Conservation (phyloP, 92 coral and sea anemone genomes). For the Palythoa caribaeorum region DNA sequence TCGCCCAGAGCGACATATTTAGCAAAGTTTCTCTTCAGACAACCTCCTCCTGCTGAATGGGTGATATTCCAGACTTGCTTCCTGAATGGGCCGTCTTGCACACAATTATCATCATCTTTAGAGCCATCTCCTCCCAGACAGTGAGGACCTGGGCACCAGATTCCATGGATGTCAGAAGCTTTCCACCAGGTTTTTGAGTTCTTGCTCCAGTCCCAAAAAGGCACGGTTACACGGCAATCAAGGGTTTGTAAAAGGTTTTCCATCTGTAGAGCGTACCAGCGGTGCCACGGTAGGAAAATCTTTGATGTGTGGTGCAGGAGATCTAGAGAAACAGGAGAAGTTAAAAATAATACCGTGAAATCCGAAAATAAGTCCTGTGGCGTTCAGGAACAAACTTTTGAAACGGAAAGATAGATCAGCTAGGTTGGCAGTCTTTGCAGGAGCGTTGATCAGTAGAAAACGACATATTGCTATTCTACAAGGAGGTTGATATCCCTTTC, state of each 20-base stretch:
- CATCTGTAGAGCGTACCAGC: conserved; percentile 59
- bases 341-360: too few relatives aligned
- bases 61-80: conserved; percentile 61
- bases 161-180: conserved; percentile 15
- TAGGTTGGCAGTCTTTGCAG: background rate
- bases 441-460: too few relatives aligned
- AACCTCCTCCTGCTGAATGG: conserved; percentile 64
- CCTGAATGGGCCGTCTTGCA: conserved; percentile 69
- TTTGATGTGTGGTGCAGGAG: conserved; percentile 54
- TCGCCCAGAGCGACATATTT: conserved; percentile 27
- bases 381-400: too few relatives aligned
- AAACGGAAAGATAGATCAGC: too few relatives aligned
- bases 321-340: background rate
- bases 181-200: conserved; percentile 60
- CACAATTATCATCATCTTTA: conserved; percentile 44
- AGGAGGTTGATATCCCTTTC: too few relatives aligned
- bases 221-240: conserved; percentile 62
- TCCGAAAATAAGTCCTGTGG: too few relatives aligned
- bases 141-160: conserved; percentile 61
- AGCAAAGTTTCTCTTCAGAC: conserved; percentile 68
- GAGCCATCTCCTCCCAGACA: conserved; percentile 66
- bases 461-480: too few relatives aligned
- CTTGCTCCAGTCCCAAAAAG: conserved; percentile 73
- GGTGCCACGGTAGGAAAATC: conserved; percentile 69
- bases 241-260: conserved; percentile 57